phyloP scores from a whole-genome alignment of 2,888 invertebrate species.

The Drosophila quinaria region DNA sequence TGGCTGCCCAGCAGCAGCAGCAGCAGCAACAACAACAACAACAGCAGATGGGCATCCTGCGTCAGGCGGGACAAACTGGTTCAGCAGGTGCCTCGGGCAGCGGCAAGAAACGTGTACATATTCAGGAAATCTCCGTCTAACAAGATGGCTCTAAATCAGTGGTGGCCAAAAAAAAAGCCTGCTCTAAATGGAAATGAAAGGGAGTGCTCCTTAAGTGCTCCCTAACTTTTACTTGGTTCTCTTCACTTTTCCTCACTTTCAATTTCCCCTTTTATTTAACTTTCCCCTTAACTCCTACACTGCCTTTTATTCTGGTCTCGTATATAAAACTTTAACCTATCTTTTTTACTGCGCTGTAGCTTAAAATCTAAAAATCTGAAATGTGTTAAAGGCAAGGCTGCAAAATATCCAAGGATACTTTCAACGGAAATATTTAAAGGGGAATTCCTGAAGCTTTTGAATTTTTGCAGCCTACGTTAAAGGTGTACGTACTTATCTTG shows the following conservation, averaged over 20 bases:
- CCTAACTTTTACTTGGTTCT: constrained; percentile 4
- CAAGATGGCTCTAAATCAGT: constrained; percentile 20
- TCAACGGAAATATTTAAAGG: neutral
- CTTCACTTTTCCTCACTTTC: constrained; percentile 23
- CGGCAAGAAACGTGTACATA: constrained; percentile 94
- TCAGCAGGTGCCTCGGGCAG: constrained; percentile 40
- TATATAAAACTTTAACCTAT: neutral
- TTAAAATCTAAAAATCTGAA: constrained; percentile 3
- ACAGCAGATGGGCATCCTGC: constrained; percentile 86
- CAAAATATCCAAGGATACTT: neutral
- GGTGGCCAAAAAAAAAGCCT: no score
- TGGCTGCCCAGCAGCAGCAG: constrained; percentile 81
- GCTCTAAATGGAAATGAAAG: constrained; percentile 21
- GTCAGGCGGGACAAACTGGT: constrained; percentile 86
- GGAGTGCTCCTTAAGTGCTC: constrained; percentile 34
- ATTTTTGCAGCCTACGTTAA: constrained; percentile 26
- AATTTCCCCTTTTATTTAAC: neutral
- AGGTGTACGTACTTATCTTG: constrained; percentile 53
- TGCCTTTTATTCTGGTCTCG: constrained; percentile 6
- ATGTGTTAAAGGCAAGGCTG: constrained; percentile 15
- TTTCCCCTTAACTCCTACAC: neutral
- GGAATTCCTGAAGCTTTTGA: neutral
- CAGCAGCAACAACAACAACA: constrained; percentile 17
- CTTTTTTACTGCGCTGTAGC: constrained; percentile 29
- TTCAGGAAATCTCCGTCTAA: constrained; percentile 96